Conservation (phyloP, 2,797 vertebrate genomes). For the Ficedula albicollis region DNA sequence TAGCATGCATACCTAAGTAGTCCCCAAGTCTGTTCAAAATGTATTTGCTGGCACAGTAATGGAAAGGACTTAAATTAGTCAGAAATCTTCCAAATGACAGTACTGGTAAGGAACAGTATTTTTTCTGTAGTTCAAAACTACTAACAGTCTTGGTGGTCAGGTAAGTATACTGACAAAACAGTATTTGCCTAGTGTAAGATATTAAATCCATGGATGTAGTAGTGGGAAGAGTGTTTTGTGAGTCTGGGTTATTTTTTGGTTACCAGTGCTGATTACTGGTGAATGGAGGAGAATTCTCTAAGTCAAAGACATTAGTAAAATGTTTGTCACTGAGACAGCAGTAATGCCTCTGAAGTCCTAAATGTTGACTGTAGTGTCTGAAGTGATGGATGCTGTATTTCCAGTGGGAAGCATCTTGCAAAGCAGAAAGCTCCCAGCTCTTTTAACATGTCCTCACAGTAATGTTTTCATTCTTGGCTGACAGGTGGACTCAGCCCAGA, state of each 20-base stretch:
- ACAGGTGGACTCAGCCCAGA: constrained; percentile 86
- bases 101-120: neutral
- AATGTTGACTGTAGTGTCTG: neutral
- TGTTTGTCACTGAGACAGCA: neutral
- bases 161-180: neutral
- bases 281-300: neutral
- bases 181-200: neutral
- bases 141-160: neutral
- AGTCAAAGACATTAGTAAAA: neutral
- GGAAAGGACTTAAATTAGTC: neutral
- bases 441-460: neutral
- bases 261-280: accelerated
- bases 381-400: neutral
- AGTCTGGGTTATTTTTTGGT: neutral
- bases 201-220: neutral
- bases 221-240: neutral
- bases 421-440: neutral
- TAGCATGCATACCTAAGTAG: neutral
- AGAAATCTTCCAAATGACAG: neutral
- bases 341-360: neutral
- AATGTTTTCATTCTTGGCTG: neutral
- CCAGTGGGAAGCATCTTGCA: neutral
- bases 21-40: neutral
- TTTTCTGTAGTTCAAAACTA: neutral
- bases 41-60: neutral